These are phyloP conservation scores for Coregonus clupeaformis DNA, from an alignment of 2,113 vertebrate species.

Conservation along the genomic window DNA sequence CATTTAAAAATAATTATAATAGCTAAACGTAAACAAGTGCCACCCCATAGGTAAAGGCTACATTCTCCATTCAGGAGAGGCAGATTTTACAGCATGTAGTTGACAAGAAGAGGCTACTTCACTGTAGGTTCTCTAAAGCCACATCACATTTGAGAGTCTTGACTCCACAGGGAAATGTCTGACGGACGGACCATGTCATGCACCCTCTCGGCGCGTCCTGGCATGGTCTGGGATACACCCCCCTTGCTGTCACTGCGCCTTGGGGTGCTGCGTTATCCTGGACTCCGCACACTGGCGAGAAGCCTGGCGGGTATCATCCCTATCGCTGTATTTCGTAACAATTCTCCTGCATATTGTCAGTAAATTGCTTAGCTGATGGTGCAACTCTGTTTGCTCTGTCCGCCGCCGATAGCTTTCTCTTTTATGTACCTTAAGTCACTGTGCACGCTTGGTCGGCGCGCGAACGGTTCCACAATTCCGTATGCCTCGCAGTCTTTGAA, in stretches of 20 bases:
- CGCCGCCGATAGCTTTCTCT: slow-evolving; percentile 83
- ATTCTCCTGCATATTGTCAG: not conserved
- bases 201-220: no score
- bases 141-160: no score
- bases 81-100: not conserved
- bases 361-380: slow-evolving; percentile 83
- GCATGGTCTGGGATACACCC: no score
- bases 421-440: slow-evolving; percentile 98
- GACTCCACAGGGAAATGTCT: no score
- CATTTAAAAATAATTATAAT: no score
- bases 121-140: no score
- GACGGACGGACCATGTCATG: no score
- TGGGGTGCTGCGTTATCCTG: no score
- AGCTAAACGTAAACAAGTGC: not conserved
- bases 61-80: not conserved
- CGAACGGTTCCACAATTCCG: slow-evolving; percentile 90
- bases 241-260: no score
- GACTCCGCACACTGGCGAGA: no score
- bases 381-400: slow-evolving; percentile 86
- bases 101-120: no score
- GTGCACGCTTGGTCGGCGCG: slow-evolving; percentile 92
- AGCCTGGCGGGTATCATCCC: no score
- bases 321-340: not conserved
- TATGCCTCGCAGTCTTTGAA: slow-evolving; percentile 88
- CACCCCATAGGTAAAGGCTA: not conserved